These are phyloP conservation scores for Tetramorium simillimum DNA, from an alignment of 1,140 invertebrate genomes.

Conservation along the genomic window DNA sequence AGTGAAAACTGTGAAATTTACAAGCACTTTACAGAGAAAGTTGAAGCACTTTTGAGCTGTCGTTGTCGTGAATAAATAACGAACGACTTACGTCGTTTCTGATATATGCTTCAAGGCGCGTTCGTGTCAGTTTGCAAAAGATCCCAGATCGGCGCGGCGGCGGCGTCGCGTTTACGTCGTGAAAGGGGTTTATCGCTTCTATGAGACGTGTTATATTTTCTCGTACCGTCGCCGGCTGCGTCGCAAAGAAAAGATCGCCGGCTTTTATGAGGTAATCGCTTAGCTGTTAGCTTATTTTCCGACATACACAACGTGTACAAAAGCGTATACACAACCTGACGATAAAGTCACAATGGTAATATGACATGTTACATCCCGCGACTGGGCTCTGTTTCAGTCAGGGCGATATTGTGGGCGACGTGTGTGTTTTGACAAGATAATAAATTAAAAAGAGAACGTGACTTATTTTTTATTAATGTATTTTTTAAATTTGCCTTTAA, in stretches of 20 bases:
- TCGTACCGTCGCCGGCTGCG: conserved; percentile 21
- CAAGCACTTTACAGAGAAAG: neutral
- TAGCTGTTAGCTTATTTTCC: conserved; percentile 56
- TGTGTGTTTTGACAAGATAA: neutral
- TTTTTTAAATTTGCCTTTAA: neutral
- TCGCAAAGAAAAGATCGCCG: conserved; percentile 40
- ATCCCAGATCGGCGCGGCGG: neutral
- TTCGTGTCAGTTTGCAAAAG: conserved; percentile 10
- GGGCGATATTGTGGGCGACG: too few relatives aligned
- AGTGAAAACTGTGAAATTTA: neutral
- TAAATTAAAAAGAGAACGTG: neutral
- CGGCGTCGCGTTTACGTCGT: conserved; percentile 39
- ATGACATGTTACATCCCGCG: neutral
- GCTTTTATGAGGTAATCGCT: conserved; percentile 57
- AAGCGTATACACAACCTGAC: conserved; percentile 36
- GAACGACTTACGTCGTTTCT: conserved; percentile 24
- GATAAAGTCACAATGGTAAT: conserved; percentile 23
- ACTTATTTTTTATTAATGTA: neutral
- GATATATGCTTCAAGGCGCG: neutral
- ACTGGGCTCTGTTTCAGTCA: neutral
- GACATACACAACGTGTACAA: conserved; percentile 33
- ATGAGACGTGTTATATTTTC: conserved; percentile 43
- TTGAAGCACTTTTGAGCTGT: neutral
- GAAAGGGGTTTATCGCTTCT: conserved; percentile 52
- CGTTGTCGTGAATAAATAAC: neutral